phyloP scores from a whole-genome alignment of 2,797 vertebrate genomes.

The Lepus townsendii region DNA sequence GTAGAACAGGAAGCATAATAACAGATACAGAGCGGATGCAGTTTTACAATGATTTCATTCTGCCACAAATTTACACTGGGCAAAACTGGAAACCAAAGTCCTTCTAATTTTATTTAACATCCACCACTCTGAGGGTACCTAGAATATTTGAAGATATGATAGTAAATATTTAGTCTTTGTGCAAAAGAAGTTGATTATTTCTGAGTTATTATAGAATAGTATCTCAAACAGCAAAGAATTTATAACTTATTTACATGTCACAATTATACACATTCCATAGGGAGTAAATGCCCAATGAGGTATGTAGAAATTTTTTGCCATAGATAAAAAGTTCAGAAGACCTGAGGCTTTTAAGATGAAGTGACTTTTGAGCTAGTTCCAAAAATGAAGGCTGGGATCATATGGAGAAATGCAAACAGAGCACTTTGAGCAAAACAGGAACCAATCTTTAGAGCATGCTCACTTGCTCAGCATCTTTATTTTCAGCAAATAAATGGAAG shows the following conservation, averaged over 20 bases:
- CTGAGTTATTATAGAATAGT: conserved; percentile 4
- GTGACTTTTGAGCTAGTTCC: conserved; percentile 7
- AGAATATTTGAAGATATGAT: conserved; percentile 36
- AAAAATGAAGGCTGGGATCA: conserved; percentile 1
- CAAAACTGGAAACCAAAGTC: background rate
- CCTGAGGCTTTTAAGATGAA: background rate
- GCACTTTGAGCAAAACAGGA: background rate
- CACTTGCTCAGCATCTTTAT: background rate
- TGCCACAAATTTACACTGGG: background rate
- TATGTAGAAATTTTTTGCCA: background rate
- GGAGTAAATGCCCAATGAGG: background rate
- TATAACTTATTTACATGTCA: background rate
- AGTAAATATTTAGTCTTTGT: conserved; percentile 13
- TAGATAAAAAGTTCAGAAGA: background rate
- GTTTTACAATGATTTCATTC: background rate
- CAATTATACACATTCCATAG: background rate
- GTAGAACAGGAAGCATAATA: background rate
- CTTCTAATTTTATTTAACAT: conserved; percentile 32
- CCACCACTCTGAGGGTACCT: background rate
- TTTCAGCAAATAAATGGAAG: background rate
- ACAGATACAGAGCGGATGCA: background rate
- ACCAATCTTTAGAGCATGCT: background rate
- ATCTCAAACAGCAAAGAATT: background rate
- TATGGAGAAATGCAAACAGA: background rate
- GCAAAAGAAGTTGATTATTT: background rate